Evolutionary conservation across 2,797 vertebrate species (phyloP), one percentile per base, ranked within the genome.

Genomic region (Chaunax sp.): DNA sequence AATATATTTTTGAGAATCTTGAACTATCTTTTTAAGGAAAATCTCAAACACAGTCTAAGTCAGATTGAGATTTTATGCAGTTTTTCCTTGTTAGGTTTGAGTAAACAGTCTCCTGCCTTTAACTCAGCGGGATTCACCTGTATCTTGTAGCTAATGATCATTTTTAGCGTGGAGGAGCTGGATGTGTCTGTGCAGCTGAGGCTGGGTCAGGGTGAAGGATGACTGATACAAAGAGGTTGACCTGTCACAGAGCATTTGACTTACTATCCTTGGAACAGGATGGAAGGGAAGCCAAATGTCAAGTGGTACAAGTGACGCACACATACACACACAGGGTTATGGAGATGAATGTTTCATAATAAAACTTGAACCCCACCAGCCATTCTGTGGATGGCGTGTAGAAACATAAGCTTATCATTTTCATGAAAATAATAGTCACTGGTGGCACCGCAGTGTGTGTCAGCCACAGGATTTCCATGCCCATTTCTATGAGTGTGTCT

Each of bases 181-280:
- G 50, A 72, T 77, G 78, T 69, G 77, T 86, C 58, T 76, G 84
- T 72, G 82, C 82, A 80, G 83, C 85, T 76, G 84, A 77, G 82
- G 69, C 73, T 66, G 82, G 90, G 89, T 88, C 88, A 80, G 87
- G 85, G 84, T 89, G 86, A 90, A 89, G 84, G 89, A 90, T 88
- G 91, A 86, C 83, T 87, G 86, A 91, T 91, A 89, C 81, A 85
- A 87, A 82, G 84, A 83, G 87, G 80, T 69, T 85, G 86, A 91
- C 91, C 86, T 90, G 90, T 91, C 90, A 92, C 86, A 87, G 73
- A 83, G 83, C 87, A 89, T 92, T 87, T 92, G 87, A 90, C 85
- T 91, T 90, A 79, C 81, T 78, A 88, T 90, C 86, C 87, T 87
- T 89, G 90, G 84, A 91, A 90, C 80, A 70, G 87, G 84, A 91